Conservation (phyloP, 2,113 vertebrate genomes). For the Myodes glareolus region DNA sequence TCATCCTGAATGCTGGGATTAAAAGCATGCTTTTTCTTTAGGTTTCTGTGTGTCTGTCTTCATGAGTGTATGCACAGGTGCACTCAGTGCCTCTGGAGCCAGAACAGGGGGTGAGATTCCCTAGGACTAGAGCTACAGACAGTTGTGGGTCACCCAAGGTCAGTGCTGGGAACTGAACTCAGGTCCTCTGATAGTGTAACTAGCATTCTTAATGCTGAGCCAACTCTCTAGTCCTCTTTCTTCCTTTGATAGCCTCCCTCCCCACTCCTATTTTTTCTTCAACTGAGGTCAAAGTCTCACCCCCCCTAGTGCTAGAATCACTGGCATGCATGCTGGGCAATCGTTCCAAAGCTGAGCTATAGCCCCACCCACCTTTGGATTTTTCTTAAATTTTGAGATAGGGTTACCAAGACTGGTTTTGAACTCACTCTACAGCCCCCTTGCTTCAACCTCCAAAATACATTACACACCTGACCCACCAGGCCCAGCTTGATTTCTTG, state of each 20-base stretch:
- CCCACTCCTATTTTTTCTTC: neutral
- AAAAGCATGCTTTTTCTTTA: neutral
- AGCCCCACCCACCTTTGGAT: neutral
- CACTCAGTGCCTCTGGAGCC: neutral
- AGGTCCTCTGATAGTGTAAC: neutral
- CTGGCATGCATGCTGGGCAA: neutral
- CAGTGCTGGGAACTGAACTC: neutral
- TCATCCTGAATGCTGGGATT: neutral
- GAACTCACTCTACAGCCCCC: neutral
- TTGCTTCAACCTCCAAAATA: neutral
- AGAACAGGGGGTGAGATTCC: neutral
- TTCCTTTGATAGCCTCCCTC: neutral
- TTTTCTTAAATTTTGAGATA: neutral
- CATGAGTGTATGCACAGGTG: accelerated
- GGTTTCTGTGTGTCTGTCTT: neutral
- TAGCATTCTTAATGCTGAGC: neutral
- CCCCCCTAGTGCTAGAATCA: neutral
- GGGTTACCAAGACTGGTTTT: neutral
- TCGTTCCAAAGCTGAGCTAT: neutral
- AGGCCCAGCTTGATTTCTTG: neutral
- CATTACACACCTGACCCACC: neutral
- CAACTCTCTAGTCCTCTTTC: neutral
- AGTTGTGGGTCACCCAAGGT: neutral
- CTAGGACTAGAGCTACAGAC: neutral
- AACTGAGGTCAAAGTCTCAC: neutral